These are phyloP conservation scores for Aythya baeri DNA, from an alignment of 2,113 vertebrate genomes.

Conservation along the genomic window DNA sequence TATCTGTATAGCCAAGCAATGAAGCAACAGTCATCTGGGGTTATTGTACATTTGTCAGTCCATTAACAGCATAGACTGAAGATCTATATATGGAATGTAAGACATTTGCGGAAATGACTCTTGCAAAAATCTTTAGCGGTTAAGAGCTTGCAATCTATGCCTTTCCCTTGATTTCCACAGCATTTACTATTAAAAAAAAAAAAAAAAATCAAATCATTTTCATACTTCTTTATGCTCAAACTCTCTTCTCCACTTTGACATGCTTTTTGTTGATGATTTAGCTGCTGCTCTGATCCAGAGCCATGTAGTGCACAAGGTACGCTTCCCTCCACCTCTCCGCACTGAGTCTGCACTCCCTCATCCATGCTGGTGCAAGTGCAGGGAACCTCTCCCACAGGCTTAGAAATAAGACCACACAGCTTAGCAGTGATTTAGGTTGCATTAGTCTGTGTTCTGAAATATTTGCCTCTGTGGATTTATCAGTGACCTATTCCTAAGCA, in stretches of 20 bases:
- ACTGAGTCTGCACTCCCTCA: not conserved
- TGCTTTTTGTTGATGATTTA: not conserved
- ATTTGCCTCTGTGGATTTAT: not conserved
- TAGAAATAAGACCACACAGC: not conserved
- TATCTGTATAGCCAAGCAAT: conserved; percentile 10
- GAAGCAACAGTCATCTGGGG: conserved; percentile 15
- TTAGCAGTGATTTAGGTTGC: rapidly evolving
- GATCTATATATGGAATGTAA: conserved; percentile 11
- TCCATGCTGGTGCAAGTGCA: not conserved
- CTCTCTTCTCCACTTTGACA: not conserved
- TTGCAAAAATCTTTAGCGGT: conserved; percentile 16
- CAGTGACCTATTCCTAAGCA: not conserved
- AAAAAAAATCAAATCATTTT: too few species aligned
- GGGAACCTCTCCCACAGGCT: not conserved
- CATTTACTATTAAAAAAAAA: not conserved
- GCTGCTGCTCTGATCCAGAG: not conserved
- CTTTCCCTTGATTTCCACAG: not conserved
- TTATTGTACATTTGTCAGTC: conserved; percentile 36
- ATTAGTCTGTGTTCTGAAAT: not conserved
- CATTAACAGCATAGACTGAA: conserved; percentile 28
- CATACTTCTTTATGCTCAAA: not conserved
- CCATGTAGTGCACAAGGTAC: rapidly evolving
- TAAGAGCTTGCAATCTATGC: not conserved
- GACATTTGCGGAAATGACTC: conserved; percentile 41
- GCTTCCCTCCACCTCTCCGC: too few species aligned